phyloP scores from a whole-genome alignment of 2,888 invertebrate species.

The Trachelus iudaicus region DNA sequence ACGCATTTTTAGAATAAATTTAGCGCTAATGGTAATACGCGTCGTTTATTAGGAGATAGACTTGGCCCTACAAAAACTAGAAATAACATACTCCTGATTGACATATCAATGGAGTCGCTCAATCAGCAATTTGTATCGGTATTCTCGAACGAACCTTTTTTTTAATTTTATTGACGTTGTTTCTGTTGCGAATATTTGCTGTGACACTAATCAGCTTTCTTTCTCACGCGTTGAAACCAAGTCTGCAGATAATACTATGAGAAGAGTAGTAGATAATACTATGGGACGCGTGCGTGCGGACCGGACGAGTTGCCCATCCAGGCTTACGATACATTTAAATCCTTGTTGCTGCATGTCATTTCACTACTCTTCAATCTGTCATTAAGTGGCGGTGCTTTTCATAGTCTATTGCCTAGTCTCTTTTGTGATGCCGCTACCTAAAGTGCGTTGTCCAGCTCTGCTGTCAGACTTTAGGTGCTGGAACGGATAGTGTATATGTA shows the following conservation, averaged over 20 bases:
- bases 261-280: not conserved
- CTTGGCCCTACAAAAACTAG: not conserved
- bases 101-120: not conserved
- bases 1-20: not conserved
- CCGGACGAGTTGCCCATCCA: not conserved
- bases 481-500: too few relatives aligned
- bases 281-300: not conserved
- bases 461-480: not conserved
- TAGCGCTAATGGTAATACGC: not conserved
- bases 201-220: too few relatives aligned
- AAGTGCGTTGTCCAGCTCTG: not conserved
- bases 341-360: not conserved
- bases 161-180: not conserved
- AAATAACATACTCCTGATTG: not conserved
- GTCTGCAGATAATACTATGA: not conserved
- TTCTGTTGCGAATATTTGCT: too few relatives aligned
- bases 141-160: not conserved
- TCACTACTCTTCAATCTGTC: not conserved
- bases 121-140: conserved; percentile 3
- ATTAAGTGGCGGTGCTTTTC: not conserved
- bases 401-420: not conserved
- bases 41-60: not conserved
- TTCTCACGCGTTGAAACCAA: not conserved
- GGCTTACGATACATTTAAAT: not conserved
- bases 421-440: too few relatives aligned